phyloP scores from a whole-genome alignment of 2,797 vertebrate genomes.

The Tangara arthus region DNA sequence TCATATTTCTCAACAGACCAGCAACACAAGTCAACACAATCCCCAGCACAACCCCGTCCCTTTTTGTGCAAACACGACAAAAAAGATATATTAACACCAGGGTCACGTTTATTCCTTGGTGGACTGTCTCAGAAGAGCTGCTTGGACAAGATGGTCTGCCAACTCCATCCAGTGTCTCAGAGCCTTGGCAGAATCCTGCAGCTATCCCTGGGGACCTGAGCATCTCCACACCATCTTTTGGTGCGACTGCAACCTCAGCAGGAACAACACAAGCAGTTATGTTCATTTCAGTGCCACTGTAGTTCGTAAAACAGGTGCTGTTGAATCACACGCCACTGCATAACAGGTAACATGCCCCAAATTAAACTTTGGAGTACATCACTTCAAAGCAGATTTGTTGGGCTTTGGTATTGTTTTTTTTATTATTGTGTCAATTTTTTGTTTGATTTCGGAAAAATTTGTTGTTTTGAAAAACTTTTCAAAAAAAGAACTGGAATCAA shows the following conservation, averaged over 20 bases:
- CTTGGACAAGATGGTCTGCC: neutral
- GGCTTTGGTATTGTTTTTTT: no score
- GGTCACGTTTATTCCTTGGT: neutral
- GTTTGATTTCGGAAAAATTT: neutral
- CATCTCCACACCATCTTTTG: neutral
- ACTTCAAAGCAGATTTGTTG: neutral
- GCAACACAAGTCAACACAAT: neutral
- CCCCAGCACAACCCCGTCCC: neutral
- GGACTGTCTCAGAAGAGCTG: neutral
- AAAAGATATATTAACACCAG: neutral
- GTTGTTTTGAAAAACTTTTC: neutral
- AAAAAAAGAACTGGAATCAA: neutral
- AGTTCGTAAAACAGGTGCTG: neutral
- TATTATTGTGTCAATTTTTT: neutral
- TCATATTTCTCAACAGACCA: neutral
- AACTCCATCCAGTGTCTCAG: neutral
- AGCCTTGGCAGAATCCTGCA: neutral
- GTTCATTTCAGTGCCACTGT: neutral
- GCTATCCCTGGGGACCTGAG: neutral
- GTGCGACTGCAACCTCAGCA: neutral
- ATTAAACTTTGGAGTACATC: neutral
- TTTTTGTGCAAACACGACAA: neutral
- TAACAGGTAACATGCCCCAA: rapidly evolving
- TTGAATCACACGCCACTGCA: rapidly evolving
- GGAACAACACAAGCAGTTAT: neutral